Percentiles rank a stretch among this genome's conserved stretches.
These are phyloP conservation scores for Mustelus asterias DNA, from an alignment of 2,113 vertebrate species.

Conservation along the genomic window DNA sequence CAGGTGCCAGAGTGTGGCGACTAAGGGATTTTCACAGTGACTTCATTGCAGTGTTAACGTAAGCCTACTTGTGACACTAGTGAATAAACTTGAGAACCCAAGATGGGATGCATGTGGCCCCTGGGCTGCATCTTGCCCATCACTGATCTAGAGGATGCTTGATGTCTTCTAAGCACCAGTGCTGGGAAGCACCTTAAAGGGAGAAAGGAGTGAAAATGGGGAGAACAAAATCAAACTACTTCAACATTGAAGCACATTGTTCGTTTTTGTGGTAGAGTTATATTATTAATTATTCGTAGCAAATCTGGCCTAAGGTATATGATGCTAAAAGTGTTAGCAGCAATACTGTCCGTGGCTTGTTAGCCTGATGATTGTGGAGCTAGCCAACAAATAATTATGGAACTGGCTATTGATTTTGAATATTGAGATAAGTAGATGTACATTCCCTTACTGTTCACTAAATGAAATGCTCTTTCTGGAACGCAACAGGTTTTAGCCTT, in stretches of 20 bases:
- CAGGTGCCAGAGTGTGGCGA: too few relatives aligned
- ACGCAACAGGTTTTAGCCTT: neutral
- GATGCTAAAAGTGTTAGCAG: too few relatives aligned
- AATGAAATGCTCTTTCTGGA: neutral
- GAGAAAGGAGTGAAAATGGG: neutral
- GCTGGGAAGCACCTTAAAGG: neutral
- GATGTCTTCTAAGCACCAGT: neutral
- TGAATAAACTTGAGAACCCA: too few relatives aligned
- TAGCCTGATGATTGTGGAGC: neutral
- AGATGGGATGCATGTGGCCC: too few relatives aligned
- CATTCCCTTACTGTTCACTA: neutral
- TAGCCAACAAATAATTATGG: neutral
- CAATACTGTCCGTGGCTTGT: neutral
- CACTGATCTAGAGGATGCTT: neutral
- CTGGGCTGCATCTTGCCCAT: too few relatives aligned
- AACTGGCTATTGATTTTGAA: neutral
- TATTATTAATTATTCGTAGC: neutral
- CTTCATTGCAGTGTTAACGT: too few relatives aligned
- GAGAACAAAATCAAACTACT: neutral
- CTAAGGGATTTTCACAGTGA: too few relatives aligned
- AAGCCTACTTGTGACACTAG: too few relatives aligned
- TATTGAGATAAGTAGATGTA: neutral
- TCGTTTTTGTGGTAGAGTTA: neutral
- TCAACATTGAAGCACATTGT: too few relatives aligned
- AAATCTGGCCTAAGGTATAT: too few relatives aligned